Base-by-base conservation (phyloP, 2,797 vertebrate species). In the Pangasius sanitwongsei region DNA sequence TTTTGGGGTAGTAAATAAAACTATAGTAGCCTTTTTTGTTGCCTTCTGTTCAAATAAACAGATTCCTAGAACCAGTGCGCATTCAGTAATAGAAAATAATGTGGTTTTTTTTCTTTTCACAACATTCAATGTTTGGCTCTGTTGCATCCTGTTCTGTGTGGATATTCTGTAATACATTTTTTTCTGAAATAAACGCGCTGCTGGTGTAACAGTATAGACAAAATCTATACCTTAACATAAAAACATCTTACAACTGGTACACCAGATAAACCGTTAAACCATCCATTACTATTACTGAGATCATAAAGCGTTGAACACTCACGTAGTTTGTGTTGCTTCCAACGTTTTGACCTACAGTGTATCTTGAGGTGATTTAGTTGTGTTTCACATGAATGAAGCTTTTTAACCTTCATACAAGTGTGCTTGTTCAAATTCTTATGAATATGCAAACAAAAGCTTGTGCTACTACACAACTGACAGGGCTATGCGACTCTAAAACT, bases 281-380 rank as follows among this genome's bases (percentile, higher is more conserved):
- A 13, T n/a, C 78, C 13, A 78, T 78, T 78, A 8, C 75, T 53
- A 31, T 50, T 53, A 20, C 77, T 55, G 50, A 20, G 50, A 57
- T 80, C 3, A 18, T 55, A 34, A 25, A 9, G 50, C 4, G 16
- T 80, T 6, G 78, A 59, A 59, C 74, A 50, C 4, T 81, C 20
- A 0, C 18, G 23, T 20, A 23, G 13, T 57, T 57, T 34, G 31
- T 81, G 50, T 59, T 25, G 23, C 37, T 65, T n/a, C 37, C 81
- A 65, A 63, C 1, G 1, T n/a, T n/a, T 28, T 44, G 13, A 44
- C 25, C 82, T 83, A 23, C 34, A 41, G 4, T 41, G 31, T 82
- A 16, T 28, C 81, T 83, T 16, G 81, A 83, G 34, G 13, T 83
- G 23, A 63, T 59, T 82, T 82, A 59, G 81, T 83, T 28, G 81